These are phyloP conservation scores for Cardiocondyla obscurior DNA, from an alignment of 1,140 invertebrate species.

Conservation along the genomic window DNA sequence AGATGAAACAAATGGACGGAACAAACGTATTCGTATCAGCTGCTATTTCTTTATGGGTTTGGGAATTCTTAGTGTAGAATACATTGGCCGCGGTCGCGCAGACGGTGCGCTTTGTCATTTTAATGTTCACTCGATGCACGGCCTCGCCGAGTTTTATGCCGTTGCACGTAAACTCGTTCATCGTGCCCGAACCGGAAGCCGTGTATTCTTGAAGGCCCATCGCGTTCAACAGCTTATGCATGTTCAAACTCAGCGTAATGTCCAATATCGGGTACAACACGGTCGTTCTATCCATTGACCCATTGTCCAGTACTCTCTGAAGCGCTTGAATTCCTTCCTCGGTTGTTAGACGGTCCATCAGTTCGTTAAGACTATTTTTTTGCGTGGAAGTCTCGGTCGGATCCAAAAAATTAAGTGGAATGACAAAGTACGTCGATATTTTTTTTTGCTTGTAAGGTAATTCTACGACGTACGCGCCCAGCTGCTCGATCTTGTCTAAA, in stretches of 20 bases:
- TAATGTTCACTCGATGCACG: not conserved
- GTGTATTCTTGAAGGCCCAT: not conserved
- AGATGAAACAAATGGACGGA: not conserved
- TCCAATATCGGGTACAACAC: not conserved
- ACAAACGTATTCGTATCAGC: fast-evolving
- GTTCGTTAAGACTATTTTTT: not conserved
- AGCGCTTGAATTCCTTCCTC: not conserved
- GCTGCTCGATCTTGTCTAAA: not conserved
- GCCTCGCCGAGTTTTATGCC: not conserved
- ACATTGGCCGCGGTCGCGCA: not conserved
- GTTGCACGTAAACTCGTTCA: not conserved
- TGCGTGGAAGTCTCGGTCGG: not conserved
- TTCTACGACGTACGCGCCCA: not conserved
- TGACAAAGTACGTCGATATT: not conserved
- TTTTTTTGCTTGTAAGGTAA: not conserved
- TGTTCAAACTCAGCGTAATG: not conserved
- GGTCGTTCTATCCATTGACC: not conserved
- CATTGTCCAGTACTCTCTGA: not conserved
- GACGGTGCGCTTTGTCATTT: not conserved
- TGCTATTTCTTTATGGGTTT: not conserved
- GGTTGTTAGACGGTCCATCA: not conserved
- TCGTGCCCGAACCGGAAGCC: not conserved
- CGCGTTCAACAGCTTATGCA: not conserved
- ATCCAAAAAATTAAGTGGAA: not conserved
- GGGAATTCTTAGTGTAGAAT: not conserved